A percentile compares a stretch with the other conserved stretches of the same genome.
Conservation (phyloP, 2,113 vertebrate species). For the Sminthopsis crassicaudata region DNA sequence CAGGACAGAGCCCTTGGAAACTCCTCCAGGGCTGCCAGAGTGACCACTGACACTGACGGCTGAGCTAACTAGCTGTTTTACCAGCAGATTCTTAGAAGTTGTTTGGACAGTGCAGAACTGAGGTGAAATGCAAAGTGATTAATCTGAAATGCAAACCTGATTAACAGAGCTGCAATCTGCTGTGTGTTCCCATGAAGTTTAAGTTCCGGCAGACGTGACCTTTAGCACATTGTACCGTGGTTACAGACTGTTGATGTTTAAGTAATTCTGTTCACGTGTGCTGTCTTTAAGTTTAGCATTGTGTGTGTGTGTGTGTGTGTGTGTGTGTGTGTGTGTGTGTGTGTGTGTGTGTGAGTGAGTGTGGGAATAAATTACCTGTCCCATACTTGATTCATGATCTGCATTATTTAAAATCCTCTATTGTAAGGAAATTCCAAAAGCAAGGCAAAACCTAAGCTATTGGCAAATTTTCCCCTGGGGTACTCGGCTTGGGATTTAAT, state of each 20-base stretch:
- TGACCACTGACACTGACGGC: neutral
- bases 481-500: neutral
- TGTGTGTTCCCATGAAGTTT: neutral
- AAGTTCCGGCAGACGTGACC: neutral
- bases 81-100: neutral
- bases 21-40: neutral
- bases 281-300: neutral
- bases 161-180: neutral
- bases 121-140: neutral
- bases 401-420: neutral
- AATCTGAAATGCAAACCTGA: neutral
- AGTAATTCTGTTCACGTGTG: neutral
- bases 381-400: neutral
- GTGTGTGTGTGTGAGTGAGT: neutral
- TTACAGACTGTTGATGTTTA: neutral
- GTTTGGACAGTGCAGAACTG: neutral
- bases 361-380: neutral
- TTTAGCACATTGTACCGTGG: neutral
- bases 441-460: neutral
- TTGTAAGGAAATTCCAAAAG: neutral
- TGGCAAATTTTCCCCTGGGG: neutral
- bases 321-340: neutral
- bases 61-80: neutral
- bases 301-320: neutral
- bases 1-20: neutral